Evolutionary conservation across 2,888 invertebrate species (phyloP).

Genomic region (Baccha elongata): DNA sequence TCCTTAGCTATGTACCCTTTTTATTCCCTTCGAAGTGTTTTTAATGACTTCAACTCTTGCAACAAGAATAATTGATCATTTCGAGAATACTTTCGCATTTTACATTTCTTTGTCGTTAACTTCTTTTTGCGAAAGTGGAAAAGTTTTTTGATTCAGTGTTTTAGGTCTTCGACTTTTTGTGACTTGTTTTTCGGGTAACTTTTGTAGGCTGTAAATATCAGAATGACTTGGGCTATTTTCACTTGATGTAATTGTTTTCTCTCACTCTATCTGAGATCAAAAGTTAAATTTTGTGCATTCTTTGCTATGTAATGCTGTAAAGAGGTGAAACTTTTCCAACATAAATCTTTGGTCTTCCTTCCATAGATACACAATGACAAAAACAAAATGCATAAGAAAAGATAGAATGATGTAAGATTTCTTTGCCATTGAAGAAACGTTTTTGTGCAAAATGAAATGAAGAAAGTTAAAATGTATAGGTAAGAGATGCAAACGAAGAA

Average conservation of each 20-base stretch:
- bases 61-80: constrained; percentile 71
- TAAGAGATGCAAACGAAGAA: constrained; percentile 52
- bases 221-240: constrained; percentile 9
- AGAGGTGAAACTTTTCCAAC: constrained; percentile 61
- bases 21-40: constrained; percentile 14
- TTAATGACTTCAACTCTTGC: constrained; percentile 66
- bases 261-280: constrained; percentile 10
- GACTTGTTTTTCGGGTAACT: constrained; percentile 26
- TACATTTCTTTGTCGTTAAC: constrained; percentile 3
- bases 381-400: constrained; percentile 11
- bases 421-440: constrained; percentile 6
- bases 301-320: constrained; percentile 16
- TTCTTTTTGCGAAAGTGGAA: constrained; percentile 23
- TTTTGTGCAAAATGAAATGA: constrained; percentile 53
- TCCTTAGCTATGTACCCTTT: not conserved
- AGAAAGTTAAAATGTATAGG: constrained; percentile 59
- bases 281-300: constrained; percentile 53
- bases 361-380: constrained; percentile 2
- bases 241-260: constrained; percentile 41
- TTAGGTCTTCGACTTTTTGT: constrained; percentile 27
- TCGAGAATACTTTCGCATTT: constrained; percentile 25
- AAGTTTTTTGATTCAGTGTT: constrained; percentile 64
- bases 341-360: constrained; percentile 58
- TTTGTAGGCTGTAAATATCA: constrained; percentile 40
- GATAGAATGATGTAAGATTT: constrained; percentile 60